phyloP scores from a whole-genome alignment of 1,140 invertebrate species.

The Ceratitis capitata region DNA sequence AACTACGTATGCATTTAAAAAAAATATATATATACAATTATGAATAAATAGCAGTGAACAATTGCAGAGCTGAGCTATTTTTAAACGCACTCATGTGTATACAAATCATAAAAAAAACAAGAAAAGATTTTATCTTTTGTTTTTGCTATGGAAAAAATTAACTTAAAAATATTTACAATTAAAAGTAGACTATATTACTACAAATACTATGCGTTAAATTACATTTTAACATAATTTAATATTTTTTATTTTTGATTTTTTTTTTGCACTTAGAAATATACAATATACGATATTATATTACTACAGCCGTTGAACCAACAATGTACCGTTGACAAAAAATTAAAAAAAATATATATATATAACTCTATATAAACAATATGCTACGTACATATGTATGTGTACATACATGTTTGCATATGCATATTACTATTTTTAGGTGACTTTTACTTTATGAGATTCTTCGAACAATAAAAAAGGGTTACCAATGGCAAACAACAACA shows the following conservation, averaged over 20 bases:
- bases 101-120: no score
- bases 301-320: background rate
- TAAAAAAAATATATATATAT: no score
- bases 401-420: background rate
- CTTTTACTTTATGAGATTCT: slow-evolving; percentile 32
- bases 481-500: slow-evolving; percentile 1
- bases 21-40: background rate
- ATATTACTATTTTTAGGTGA: background rate
- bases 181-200: background rate
- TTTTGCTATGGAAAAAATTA: background rate
- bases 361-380: no score
- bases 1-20: background rate
- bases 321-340: background rate
- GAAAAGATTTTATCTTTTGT: background rate
- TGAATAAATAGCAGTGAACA: background rate
- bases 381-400: no score
- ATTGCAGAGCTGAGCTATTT: background rate
- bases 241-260: no score
- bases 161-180: background rate
- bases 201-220: background rate
- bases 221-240: background rate
- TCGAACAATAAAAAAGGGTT: background rate
- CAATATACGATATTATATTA: background rate
- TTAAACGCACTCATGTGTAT: background rate
- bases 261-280: no score